Conservation (phyloP, 2,888 invertebrate genomes). For the Coremacera marginata region DNA sequence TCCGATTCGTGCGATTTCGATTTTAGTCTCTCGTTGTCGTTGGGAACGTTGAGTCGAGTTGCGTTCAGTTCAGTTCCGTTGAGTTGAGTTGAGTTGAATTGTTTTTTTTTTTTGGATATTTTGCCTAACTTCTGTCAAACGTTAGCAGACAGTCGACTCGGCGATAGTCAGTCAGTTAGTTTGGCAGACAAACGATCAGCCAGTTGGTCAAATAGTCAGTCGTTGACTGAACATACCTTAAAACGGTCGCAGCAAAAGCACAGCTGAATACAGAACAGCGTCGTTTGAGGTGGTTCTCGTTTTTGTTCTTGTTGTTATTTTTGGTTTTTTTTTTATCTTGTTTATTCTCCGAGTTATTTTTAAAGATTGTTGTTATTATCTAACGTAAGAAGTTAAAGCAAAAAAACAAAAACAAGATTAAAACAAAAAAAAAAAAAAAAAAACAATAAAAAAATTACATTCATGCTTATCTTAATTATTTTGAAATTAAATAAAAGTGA, state of each 20-base stretch:
- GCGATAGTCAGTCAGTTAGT: not conserved
- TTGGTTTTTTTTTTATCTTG: not conserved
- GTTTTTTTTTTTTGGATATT: conserved; percentile 29
- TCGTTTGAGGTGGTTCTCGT: not conserved
- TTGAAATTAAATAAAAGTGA: not conserved
- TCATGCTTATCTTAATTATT: not conserved
- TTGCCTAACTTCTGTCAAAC: conserved; percentile 11
- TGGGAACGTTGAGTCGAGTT: conserved; percentile 41
- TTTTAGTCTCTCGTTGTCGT: conserved; percentile 47
- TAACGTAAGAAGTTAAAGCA: not conserved
- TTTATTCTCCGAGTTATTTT: not conserved
- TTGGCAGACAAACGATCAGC: not conserved
- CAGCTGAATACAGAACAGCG: not conserved
- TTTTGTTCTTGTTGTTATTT: not conserved
- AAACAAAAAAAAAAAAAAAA: not conserved
- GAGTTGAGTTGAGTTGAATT: conserved; percentile 30
- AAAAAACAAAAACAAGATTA: not conserved
- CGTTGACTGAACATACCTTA: conserved; percentile 5
- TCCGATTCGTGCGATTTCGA: conserved; percentile 28
- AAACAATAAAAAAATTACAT: not conserved
- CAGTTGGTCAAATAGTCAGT: not conserved
- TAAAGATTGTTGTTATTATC: not conserved
- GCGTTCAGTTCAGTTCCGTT: conserved; percentile 25
- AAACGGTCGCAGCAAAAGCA: not conserved
- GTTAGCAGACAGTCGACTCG: not conserved